A percentile compares a stretch with the other conserved stretches of the same genome.
phyloP scores from a whole-genome alignment of 1,140 invertebrate species.

The Heterodera schachtii region DNA sequence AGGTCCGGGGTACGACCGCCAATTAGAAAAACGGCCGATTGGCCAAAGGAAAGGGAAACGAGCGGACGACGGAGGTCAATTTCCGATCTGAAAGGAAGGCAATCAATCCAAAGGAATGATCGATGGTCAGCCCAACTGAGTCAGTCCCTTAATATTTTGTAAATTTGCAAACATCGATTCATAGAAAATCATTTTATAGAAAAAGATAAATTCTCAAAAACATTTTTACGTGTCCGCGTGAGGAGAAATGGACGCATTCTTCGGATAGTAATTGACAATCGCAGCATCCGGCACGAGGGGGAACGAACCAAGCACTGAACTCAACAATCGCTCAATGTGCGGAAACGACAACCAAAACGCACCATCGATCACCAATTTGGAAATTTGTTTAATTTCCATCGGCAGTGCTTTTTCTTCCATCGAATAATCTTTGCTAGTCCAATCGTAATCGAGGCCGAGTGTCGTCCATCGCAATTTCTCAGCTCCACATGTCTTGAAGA shows the following conservation, averaged over 20 bases:
- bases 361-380: constrained; percentile 33
- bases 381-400: constrained; percentile 49
- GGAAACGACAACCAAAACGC: neutral
- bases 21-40: constrained; percentile 60
- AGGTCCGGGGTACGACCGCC: constrained; percentile 56
- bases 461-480: constrained; percentile 52
- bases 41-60: constrained; percentile 58
- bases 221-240: constrained; percentile 58
- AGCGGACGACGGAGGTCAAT: constrained; percentile 48
- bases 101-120: too few relatives aligned
- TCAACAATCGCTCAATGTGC: neutral
- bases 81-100: constrained; percentile 53
- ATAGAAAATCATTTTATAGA: too few relatives aligned
- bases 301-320: constrained; percentile 40
- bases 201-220: neutral
- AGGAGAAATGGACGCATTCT: constrained; percentile 54
- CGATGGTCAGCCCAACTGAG: too few relatives aligned
- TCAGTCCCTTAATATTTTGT: too few relatives aligned
- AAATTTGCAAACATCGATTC: too few relatives aligned
- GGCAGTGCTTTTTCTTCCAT: constrained; percentile 43
- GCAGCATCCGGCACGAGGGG: constrained; percentile 54
- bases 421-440: constrained; percentile 67
- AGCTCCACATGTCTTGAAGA: constrained; percentile 24
- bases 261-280: constrained; percentile 62
- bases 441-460: constrained; percentile 68